Conservation (phyloP, 2,113 vertebrate species). For the Salminus brasiliensis region DNA sequence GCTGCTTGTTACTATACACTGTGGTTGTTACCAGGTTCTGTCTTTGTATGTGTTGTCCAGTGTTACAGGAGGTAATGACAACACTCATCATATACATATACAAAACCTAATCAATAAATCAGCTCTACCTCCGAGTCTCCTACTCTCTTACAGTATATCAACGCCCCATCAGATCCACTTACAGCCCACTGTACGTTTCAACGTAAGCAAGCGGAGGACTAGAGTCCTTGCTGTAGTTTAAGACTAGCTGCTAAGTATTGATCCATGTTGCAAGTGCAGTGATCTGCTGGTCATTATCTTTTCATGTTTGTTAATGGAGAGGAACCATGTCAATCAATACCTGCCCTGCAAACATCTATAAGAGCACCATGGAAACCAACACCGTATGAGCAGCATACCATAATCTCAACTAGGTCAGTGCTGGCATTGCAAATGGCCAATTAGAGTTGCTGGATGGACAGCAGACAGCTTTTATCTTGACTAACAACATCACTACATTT, state of each 20-base stretch:
- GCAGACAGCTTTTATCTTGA: slow-evolving; percentile 14
- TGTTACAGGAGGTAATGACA: background rate
- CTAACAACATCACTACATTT: background rate
- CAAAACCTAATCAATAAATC: too few species aligned
- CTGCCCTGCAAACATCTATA: slow-evolving; percentile 30
- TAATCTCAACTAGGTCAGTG: slow-evolving; percentile 21
- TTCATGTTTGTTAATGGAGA: slow-evolving; percentile 39
- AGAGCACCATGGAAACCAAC: slow-evolving; percentile 37
- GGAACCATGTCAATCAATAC: slow-evolving; percentile 36
- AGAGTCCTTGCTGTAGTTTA: background rate
- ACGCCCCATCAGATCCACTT: slow-evolving; percentile 6
- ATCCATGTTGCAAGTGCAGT: background rate
- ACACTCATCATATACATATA: too few species aligned
- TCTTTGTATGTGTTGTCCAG: too few species aligned
- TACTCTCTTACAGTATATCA: background rate
- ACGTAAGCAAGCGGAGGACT: slow-evolving; percentile 14
- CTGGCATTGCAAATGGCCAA: slow-evolving; percentile 20
- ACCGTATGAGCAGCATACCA: background rate
- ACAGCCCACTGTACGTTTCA: background rate
- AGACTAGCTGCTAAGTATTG: background rate
- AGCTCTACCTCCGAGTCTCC: background rate
- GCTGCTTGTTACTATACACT: background rate
- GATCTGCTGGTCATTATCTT: slow-evolving; percentile 28
- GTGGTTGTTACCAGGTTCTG: background rate
- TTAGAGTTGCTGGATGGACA: slow-evolving; percentile 21